phyloP scores from a whole-genome alignment of 23 tunicate species.

The Diplosoma virens region DNA sequence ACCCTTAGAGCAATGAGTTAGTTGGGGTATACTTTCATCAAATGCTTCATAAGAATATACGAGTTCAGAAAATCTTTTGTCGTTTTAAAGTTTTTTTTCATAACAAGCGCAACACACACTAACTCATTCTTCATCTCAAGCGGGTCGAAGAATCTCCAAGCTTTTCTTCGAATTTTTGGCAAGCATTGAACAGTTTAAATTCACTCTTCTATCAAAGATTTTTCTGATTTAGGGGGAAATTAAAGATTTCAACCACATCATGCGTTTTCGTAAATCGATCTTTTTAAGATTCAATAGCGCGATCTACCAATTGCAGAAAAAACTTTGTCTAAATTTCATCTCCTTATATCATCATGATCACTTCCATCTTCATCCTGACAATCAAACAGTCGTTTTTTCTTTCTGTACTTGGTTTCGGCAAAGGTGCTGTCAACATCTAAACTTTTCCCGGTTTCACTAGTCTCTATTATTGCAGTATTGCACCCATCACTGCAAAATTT shows the following conservation, averaged over 20 bases:
- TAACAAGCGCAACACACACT: background rate
- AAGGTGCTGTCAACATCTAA: background rate
- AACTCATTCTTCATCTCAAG: background rate
- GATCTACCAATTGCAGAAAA: background rate
- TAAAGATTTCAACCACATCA: background rate
- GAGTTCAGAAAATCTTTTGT: background rate
- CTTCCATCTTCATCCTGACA: background rate
- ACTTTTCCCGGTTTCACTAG: background rate
- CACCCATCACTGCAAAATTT: background rate
- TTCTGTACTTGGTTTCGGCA: no score
- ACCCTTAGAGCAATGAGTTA: background rate
- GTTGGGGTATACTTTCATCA: background rate
- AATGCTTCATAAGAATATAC: background rate
- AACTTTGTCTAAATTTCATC: background rate
- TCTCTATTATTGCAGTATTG: background rate
- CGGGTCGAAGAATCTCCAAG: background rate
- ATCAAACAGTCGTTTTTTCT: background rate
- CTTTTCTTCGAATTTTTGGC: background rate
- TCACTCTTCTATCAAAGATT: background rate
- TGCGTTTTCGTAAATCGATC: background rate
- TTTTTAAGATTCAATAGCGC: background rate
- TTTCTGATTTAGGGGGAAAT: background rate
- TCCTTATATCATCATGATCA: background rate
- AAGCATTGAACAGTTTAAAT: background rate
- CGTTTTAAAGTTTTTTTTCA: background rate